Conservation (phyloP, 2,113 vertebrate species). For the Neofelis nebulosa region DNA sequence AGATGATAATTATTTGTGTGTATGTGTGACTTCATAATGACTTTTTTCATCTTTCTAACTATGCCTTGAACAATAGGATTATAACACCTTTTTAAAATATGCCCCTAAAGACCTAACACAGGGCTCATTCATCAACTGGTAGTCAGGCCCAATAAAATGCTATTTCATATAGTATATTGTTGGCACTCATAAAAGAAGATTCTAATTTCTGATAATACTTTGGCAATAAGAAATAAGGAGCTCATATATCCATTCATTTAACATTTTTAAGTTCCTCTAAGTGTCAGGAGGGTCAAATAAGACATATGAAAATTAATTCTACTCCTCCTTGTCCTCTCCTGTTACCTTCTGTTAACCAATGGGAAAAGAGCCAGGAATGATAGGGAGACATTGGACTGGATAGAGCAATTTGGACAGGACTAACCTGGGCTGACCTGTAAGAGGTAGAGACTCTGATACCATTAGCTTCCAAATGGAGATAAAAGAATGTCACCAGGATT, state of each 20-base stretch:
- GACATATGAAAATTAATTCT: neutral
- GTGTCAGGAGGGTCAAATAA: neutral
- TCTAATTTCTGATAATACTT: neutral
- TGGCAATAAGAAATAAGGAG: neutral
- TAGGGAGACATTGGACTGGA: neutral
- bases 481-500: neutral
- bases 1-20: neutral
- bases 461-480: neutral
- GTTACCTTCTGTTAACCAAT: neutral
- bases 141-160: neutral
- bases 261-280: neutral
- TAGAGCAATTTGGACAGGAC: neutral
- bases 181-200: neutral
- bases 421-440: neutral
- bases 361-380: neutral
- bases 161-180: neutral
- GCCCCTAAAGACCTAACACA: neutral
- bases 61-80: neutral
- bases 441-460: neutral
- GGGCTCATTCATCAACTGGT: neutral
- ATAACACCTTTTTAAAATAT: neutral
- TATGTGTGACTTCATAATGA: neutral
- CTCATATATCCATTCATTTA: neutral
- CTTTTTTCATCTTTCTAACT: constrained; percentile 7
- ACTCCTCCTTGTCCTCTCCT: neutral